phyloP scores from a whole-genome alignment of 1,140 invertebrate genomes.

The Drosophila auraria region DNA sequence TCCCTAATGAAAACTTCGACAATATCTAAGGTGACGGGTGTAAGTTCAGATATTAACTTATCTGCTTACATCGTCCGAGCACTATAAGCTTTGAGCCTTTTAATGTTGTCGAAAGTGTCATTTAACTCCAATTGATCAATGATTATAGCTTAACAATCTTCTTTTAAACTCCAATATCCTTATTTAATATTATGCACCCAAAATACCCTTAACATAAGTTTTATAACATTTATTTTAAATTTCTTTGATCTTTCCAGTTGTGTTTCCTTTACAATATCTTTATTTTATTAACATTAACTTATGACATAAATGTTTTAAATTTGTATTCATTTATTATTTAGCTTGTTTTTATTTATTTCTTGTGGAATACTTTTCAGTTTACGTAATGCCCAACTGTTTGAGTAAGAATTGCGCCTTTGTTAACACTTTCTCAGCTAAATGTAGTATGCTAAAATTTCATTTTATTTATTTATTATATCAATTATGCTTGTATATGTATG shows the following conservation, averaged over 20 bases:
- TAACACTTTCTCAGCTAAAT: slow-evolving; percentile 69
- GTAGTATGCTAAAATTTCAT: slow-evolving; percentile 68
- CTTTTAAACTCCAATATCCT: no score
- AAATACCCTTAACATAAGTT: slow-evolving; percentile 4
- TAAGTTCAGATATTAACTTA: background rate
- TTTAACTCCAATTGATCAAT: no score
- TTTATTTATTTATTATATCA: slow-evolving; percentile 21
- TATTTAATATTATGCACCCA: background rate
- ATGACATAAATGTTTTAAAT: slow-evolving; percentile 46
- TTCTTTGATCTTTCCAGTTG: slow-evolving; percentile 48
- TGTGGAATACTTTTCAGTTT: slow-evolving; percentile 28
- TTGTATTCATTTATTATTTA: slow-evolving; percentile 43
- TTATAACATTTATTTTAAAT: slow-evolving; percentile 71
- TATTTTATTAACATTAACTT: slow-evolving; percentile 72
- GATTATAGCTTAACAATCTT: background rate
- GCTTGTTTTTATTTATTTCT: slow-evolving; percentile 20
- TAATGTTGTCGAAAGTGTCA: no score
- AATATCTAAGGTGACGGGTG: background rate
- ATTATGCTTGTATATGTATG: slow-evolving; percentile 18
- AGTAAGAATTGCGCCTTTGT: slow-evolving; percentile 63
- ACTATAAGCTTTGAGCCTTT: no score
- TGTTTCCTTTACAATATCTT: slow-evolving; percentile 61
- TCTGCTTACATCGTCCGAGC: background rate
- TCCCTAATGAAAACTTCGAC: background rate
- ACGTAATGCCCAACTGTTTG: slow-evolving; percentile 59